Conservation (phyloP, 2,797 vertebrate genomes). For the Acrocephalus scirpaceus region DNA sequence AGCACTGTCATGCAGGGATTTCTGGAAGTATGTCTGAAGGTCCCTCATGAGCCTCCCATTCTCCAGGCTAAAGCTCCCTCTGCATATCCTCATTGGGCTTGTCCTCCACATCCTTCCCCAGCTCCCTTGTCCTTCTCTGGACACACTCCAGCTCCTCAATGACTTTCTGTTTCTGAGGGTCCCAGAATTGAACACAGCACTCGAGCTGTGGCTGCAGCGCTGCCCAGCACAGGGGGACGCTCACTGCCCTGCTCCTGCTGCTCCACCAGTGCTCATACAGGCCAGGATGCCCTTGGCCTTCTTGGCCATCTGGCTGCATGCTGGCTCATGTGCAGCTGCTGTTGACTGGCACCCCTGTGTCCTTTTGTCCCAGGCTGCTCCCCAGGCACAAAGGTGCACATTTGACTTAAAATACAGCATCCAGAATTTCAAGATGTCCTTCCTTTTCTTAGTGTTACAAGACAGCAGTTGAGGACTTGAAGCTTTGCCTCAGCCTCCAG, state of each 20-base stretch:
- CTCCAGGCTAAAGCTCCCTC: neutral
- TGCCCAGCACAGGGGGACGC: too few relatives aligned
- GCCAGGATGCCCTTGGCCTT: neutral
- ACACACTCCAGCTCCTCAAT: neutral
- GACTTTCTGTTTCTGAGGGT: neutral
- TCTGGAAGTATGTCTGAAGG: neutral
- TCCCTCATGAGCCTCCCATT: neutral
- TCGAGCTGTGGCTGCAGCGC: neutral
- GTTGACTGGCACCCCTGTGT: rapidly evolving
- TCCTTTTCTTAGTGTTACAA: too few relatives aligned
- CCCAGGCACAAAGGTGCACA: neutral
- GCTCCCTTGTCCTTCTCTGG: neutral
- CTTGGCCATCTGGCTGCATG: neutral
- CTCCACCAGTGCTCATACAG: neutral
- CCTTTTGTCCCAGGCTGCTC: neutral
- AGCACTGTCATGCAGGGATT: neutral
- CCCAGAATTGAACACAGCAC: neutral
- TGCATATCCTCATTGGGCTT: neutral
- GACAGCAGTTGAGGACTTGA: neutral
- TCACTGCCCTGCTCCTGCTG: neutral
- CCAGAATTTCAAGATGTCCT: neutral
- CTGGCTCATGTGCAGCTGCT: neutral
- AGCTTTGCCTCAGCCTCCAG: neutral
- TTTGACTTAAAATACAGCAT: neutral
- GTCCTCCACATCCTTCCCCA: neutral